Evolutionary conservation across 2,888 invertebrate genomes (phyloP), one percentile per base, ranked within the genome.

Genomic region (Cheilosia soror): DNA sequence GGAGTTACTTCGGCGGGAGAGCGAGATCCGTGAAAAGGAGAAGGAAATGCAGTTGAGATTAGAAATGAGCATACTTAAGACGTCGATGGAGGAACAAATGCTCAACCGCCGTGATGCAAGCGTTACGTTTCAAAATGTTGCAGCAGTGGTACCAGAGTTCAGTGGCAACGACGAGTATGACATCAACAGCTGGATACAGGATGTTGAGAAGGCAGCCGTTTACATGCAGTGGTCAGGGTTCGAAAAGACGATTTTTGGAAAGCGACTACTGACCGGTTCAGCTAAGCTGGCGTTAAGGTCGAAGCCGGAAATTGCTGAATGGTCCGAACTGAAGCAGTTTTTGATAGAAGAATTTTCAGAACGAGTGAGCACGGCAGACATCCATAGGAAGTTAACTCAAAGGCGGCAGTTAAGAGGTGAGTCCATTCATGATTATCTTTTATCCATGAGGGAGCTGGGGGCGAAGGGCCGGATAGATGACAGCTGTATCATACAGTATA

Each of bases 371-470:
- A 27, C 15, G 42, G 44, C 65, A 0, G 65, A 65, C 4, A n/a
- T 65, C 9, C 33, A 37, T 15, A 49, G 0, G n/a, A 49, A 51
- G 51, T n/a, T 65, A 0, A 29, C 27, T 9, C 60, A 42, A n/a
- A 60, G 60, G 33, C 27, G 29, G 27, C 44, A 60, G 42, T 25
- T 37, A 4, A 6, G 2, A 5, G 29, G 29, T 44, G 42, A 60
- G 42, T 25, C 25, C n/a, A 42, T 60, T 40, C 27, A 60, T 60
- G 60, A 60, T 13, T 60, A 60, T 60, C 42, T 60, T 2, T 42
- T 60, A 27, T 13, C 13, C 7, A 65, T 51, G 65, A 49, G 37
- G 13, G 55, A 57, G 42, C 7, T 57, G 25, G 44, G 42, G 13
- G 68, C 68, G 11, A 68, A 55, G 3, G 42, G 53, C 2, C n/a